Percentiles rank a stretch among this genome's conserved stretches.
These are phyloP conservation scores for Prunella strophiata DNA, from an alignment of 2,797 vertebrate species.

Conservation along the genomic window DNA sequence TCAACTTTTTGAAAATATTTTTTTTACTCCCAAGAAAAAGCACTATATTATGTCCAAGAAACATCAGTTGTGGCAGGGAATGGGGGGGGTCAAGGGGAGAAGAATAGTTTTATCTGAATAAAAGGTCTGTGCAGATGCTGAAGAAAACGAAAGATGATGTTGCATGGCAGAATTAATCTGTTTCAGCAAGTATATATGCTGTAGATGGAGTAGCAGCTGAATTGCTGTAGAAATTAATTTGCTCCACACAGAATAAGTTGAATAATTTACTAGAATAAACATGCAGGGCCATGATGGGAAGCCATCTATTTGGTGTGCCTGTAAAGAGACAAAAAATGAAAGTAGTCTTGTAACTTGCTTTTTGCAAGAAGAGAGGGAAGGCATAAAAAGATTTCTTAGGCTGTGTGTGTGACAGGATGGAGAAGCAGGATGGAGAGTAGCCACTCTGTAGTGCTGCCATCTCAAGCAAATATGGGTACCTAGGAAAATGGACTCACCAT, in stretches of 20 bases:
- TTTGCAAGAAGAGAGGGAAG: not conserved
- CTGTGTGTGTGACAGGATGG: not conserved
- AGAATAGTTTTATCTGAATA: conserved; percentile 3
- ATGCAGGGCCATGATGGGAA: conserved; percentile 38
- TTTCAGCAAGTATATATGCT: conserved; percentile 48
- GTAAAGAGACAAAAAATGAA: conserved; percentile 8
- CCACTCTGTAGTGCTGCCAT: not conserved
- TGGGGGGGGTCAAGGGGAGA: not conserved
- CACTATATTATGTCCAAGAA: not conserved
- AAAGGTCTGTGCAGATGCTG: conserved; percentile 36
- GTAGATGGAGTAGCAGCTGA: conserved; percentile 63
- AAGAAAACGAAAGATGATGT: conserved; percentile 46
- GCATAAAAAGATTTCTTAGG: not conserved
- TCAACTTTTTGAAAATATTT: not conserved
- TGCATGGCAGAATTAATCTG: conserved; percentile 62
- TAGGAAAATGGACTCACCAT: not conserved
- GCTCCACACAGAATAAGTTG: conserved; percentile 47
- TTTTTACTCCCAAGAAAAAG: not conserved
- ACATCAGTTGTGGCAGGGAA: not conserved
- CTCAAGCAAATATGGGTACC: not conserved
- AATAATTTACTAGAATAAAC: conserved; percentile 67
- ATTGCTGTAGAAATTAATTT: conserved; percentile 68
- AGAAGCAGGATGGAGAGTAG: not conserved
- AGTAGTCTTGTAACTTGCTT: not conserved
- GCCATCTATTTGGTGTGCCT: conserved; percentile 7